phyloP scores from a whole-genome alignment of 2,888 invertebrate species.

The Ornithoptera priamus region DNA sequence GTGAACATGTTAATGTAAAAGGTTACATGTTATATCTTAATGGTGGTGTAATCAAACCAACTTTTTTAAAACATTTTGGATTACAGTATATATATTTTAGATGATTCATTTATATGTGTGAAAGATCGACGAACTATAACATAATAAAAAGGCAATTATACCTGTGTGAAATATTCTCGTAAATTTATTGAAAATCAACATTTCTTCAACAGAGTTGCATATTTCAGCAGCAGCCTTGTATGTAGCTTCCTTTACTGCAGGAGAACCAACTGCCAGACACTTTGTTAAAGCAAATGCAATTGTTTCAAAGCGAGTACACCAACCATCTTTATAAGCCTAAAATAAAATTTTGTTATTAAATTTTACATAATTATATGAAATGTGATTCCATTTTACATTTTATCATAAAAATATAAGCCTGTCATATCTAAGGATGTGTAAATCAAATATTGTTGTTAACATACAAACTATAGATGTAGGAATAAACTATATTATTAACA shows the following conservation, averaged over 20 bases:
- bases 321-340: slow-evolving; percentile 73
- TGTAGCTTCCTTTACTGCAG: slow-evolving; percentile 71
- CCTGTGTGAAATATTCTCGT: slow-evolving; percentile 74
- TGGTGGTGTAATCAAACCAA: too few species aligned
- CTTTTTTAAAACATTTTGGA: too few species aligned
- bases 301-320: slow-evolving; percentile 77
- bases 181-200: slow-evolving; percentile 82
- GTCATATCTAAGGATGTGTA: too few species aligned
- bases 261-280: slow-evolving; percentile 68
- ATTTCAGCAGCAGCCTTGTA: slow-evolving; percentile 78
- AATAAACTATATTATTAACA: too few species aligned
- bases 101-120: too few species aligned
- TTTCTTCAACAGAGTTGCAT: slow-evolving; percentile 81
- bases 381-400: neutral
- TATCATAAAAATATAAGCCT: too few species aligned
- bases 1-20: too few species aligned
- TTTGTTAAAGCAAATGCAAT: slow-evolving; percentile 83
- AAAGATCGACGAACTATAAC: neutral
- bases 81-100: too few species aligned
- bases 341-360: slow-evolving; percentile 32
- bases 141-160: slow-evolving; percentile 34
- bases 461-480: too few species aligned
- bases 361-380: neutral
- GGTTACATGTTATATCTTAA: too few species aligned
- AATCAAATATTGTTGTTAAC: too few species aligned